Evolutionary conservation across 2,888 invertebrate genomes (phyloP), one percentile per base, ranked within the genome.

Genomic region (Patella caerulea): DNA sequence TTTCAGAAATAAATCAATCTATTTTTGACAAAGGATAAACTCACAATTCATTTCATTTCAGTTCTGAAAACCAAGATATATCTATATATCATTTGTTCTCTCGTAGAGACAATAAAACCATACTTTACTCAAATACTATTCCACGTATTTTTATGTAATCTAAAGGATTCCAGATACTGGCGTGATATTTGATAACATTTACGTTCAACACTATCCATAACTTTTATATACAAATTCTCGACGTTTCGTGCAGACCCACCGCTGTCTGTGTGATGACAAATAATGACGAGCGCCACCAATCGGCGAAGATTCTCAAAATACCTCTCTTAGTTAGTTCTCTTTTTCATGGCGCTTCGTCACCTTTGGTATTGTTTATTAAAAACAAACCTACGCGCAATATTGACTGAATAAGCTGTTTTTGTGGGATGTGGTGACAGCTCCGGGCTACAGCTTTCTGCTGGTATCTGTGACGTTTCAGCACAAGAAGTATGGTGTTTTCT

Each of bases 121-220:
- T 45, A 45, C 45, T 45, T 45, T 45, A 45, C 45, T 45, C 45
- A 45, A 45, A 45, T 65, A 65, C 65, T 24, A 24, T 65, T 65
- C 65, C 24, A 24, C 24, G 12, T 65, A 65, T 19, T 15, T 19
- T 65, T 12, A 24, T 24, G 65, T 14, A 65, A 65, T 65, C 15
- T 65, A 14, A 65, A 65, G 65, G 65, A 65, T 65, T 65, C 24
- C 19, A 24, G 19, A 65, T 65, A 65, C 19, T 24, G 19, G 65
- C 24, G 65, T 24, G 65, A 24, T 12, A 65, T 24, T 19, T 24
- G 65, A 65, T 65, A 65, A 65, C 65, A 65, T 65, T 65, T 65
- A 65, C 65, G 11, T 65, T 65, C 65, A 65, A 65, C 65, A 24
- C 24, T 65, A 65, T 65, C 65, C 65, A 65, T 65, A 24, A 65